These are phyloP conservation scores for Alosa sapidissima DNA, from an alignment of 2,797 vertebrate species.

Conservation along the genomic window DNA sequence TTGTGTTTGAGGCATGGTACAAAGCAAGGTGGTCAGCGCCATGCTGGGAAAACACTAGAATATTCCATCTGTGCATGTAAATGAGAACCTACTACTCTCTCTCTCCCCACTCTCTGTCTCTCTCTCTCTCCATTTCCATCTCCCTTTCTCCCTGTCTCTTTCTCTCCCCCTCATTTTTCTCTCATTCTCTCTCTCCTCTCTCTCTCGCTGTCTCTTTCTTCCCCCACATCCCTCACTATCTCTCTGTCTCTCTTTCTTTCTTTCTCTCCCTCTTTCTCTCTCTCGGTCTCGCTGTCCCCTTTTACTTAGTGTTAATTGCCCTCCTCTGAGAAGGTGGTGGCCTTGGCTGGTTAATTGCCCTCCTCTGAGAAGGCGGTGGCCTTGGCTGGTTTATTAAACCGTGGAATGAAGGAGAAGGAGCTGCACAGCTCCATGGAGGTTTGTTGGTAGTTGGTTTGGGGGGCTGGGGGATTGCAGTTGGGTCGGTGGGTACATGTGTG, in stretches of 20 bases:
- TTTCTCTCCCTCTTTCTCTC: background rate
- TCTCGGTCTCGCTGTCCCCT: background rate
- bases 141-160: background rate
- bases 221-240: background rate
- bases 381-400: background rate
- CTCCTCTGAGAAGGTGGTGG: background rate
- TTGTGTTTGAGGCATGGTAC: background rate
- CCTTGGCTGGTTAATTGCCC: background rate
- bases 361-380: background rate
- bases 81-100: background rate
- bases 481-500: background rate
- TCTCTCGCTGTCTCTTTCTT: background rate
- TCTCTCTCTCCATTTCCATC: background rate
- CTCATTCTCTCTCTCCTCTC: background rate
- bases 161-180: background rate
- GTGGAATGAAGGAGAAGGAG: background rate
- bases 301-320: background rate
- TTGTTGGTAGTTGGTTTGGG: background rate
- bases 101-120: background rate
- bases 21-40: background rate
- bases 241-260: background rate
- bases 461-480: background rate
- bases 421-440: background rate
- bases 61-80: slow-evolving; percentile 3
- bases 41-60: background rate